These are phyloP conservation scores for Psilopogon haemacephalus DNA, from an alignment of 2,113 vertebrate genomes.

Conservation along the genomic window DNA sequence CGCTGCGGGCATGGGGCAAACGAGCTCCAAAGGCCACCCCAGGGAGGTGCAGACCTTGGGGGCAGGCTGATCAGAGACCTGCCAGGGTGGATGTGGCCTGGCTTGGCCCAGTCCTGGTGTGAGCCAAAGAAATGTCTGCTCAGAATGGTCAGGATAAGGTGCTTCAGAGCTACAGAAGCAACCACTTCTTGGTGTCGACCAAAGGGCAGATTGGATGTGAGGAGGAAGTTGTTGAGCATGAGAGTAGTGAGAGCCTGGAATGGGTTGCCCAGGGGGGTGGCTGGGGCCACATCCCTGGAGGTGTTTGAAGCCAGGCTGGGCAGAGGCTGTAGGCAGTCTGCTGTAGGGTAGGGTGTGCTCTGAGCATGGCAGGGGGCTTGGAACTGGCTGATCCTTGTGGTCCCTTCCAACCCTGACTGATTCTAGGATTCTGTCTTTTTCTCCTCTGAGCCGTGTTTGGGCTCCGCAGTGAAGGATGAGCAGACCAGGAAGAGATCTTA, in stretches of 20 bases:
- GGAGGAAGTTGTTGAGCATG: too few species aligned
- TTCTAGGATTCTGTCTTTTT: too few species aligned
- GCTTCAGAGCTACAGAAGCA: background rate
- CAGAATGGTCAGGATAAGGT: background rate
- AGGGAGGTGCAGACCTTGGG: rapidly evolving
- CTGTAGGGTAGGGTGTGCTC: too few species aligned
- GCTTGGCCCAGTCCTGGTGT: background rate
- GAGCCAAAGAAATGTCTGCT: background rate
- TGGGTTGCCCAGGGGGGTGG: too few species aligned
- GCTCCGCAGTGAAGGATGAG: background rate
- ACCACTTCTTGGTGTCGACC: background rate
- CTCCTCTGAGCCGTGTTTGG: background rate
- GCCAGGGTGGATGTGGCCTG: rapidly evolving
- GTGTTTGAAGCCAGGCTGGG: too few species aligned
- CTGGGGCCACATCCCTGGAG: too few species aligned
- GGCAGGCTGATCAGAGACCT: rapidly evolving
- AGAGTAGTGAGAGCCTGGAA: too few species aligned
- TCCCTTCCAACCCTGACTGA: too few species aligned
- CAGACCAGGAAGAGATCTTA: rapidly evolving
- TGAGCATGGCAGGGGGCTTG: too few species aligned
- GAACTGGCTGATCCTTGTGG: too few species aligned
- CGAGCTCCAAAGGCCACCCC: rapidly evolving
- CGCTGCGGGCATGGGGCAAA: rapidly evolving
- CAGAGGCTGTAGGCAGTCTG: too few species aligned
- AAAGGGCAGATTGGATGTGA: too few species aligned